Evolutionary conservation across 53 echinoderm and acorn worm species (phyloP).

Genomic region (Actinopyga echinites): DNA sequence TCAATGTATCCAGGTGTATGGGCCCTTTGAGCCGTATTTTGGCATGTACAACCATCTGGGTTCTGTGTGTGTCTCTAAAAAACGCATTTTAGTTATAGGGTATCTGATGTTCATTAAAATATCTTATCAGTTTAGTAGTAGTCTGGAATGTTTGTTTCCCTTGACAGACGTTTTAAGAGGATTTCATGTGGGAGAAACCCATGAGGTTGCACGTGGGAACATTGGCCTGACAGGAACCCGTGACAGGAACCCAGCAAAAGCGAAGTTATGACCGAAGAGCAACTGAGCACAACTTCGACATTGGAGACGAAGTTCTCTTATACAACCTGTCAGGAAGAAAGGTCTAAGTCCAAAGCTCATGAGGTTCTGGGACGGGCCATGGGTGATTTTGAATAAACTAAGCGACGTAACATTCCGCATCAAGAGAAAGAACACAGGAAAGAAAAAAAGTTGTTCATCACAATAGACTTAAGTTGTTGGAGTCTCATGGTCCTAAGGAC

Average conservation of each 20-base stretch:
- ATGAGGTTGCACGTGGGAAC: background rate
- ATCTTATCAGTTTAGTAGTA: no score
- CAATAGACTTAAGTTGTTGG: no score
- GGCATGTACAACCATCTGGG: no score
- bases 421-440: background rate
- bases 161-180: no score
- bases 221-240: background rate
- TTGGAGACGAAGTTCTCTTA: constrained; percentile 7
- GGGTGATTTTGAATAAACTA: background rate
- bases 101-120: no score
- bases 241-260: background rate
- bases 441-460: background rate
- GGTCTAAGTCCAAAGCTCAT: constrained; percentile 4
- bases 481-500: no score
- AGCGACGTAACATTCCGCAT: no score
- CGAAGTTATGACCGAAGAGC: background rate
- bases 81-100: no score
- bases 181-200: background rate
- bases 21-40: no score
- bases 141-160: no score
- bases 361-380: constrained; percentile 11
- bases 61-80: no score
- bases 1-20: no score
- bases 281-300: background rate
- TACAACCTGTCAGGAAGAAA: constrained; percentile 33